phyloP scores from a whole-genome alignment of 2,797 vertebrate species.

The Cyclura pinguis region DNA sequence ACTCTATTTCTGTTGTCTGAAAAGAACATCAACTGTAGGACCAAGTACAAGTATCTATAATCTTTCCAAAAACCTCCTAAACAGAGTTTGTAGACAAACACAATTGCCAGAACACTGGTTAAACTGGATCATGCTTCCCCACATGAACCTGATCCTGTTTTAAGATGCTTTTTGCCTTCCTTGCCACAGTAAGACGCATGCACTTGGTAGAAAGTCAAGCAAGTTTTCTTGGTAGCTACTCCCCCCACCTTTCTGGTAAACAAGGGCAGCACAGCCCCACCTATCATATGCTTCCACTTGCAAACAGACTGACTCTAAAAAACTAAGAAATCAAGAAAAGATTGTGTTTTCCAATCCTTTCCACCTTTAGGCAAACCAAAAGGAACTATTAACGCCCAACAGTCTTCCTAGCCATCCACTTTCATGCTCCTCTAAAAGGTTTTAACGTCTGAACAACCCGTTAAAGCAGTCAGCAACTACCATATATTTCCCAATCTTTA shows the following conservation, averaged over 20 bases:
- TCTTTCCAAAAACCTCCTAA: neutral
- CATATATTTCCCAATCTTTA: neutral
- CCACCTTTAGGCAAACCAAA: neutral
- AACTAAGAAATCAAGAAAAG: neutral
- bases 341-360: neutral
- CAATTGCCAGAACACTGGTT: neutral
- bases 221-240: neutral
- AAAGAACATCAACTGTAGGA: neutral
- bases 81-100: neutral
- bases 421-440: no score
- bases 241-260: neutral
- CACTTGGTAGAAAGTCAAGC: neutral
- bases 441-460: neutral
- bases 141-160: neutral
- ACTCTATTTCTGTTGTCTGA: neutral
- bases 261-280: neutral
- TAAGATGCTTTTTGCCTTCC: neutral
- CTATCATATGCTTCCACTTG: neutral
- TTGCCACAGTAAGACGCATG: neutral
- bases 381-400: neutral
- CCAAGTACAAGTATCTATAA: neutral
- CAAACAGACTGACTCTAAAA: neutral
- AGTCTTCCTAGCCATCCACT: neutral
- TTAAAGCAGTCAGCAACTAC: neutral
- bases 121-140: no score